Conservation (phyloP, 1,140 invertebrate genomes). For the Brachionus koreanus region DNA sequence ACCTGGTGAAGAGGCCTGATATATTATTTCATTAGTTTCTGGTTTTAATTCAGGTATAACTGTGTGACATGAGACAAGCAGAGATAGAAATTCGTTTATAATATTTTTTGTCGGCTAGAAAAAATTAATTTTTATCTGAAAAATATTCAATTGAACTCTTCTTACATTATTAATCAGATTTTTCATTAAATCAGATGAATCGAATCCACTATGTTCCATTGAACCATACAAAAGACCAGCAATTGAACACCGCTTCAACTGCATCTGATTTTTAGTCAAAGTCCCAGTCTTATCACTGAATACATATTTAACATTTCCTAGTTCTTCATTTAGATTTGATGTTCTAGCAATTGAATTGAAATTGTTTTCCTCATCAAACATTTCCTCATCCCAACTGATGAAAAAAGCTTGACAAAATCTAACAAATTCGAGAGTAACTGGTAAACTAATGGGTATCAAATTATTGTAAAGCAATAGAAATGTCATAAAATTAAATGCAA, state of each 20-base stretch:
- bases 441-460: constrained; percentile 95
- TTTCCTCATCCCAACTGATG: constrained; percentile 55
- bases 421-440: constrained; percentile 98
- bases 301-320: constrained; percentile 70
- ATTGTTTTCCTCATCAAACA: constrained; percentile 75
- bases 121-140: not conserved
- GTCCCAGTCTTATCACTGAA: constrained; percentile 90
- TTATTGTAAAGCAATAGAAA: constrained; percentile 99
- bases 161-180: constrained; percentile 12
- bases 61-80: constrained; percentile 32
- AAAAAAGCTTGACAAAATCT: constrained; percentile 74
- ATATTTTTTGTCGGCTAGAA: not conserved
- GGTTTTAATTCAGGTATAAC: constrained; percentile 33
- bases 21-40: constrained; percentile 64
- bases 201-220: not conserved
- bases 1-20: constrained; percentile 91
- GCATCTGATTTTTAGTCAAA: constrained; percentile 92
- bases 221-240: constrained; percentile 70
- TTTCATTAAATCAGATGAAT: not conserved
- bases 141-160: not conserved
- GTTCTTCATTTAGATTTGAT: constrained; percentile 96
- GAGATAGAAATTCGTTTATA: constrained; percentile 21
- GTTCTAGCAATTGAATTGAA: constrained; percentile 94
- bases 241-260: constrained; percentile 84
- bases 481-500: constrained; percentile 64